Evolutionary conservation across 2,113 vertebrate species (phyloP), one percentile per base, ranked within the genome.

Genomic region (Phaethornis superciliosus): DNA sequence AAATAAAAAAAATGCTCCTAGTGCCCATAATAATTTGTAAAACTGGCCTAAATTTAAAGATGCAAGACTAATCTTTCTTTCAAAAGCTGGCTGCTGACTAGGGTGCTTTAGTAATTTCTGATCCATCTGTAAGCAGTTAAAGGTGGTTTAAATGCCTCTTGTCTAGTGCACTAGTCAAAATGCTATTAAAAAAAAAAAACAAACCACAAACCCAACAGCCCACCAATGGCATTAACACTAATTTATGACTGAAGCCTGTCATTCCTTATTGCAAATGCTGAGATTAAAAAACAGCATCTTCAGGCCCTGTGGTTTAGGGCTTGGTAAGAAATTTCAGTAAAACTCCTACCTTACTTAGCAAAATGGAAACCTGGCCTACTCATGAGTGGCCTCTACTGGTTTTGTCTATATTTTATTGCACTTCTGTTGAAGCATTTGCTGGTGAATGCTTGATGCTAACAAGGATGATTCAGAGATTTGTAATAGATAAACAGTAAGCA

Each of bases 361-460:
- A 91, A 95, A 75, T 46, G 49, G 56, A 88, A 92, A 68, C 35
- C 19, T 72, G 47, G 81, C 44, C 19, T 87, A 68, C 69, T 95
- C 86, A 12, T 60, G 83, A 92, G 83, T 69, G 84, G 49, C 91
- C 93, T 92, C 93, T 93, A 24, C 74, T 82, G 78, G 91, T 84
- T 92, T 82, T 92, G 46, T 78, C 62, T 88, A 1, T 71, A 49
- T 63, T 80, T 82, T 79, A 87, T 62, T 90, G 81, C 24, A 79
- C 78, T 87, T 92, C 58, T 63, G 16, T 68, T 64, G 42, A 89
- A 92, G 89, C 91, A 85, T 92, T 96, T 93, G 72, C 78, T 82
- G 49, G 65, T 62, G 67, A 87, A 81, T 92, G 70, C 81, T 81
- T 81, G 27, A 85, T 77, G 74, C 4, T 77, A 72, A 84, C n/a